Evolutionary conservation across 2,113 vertebrate genomes (phyloP).

Genomic region (Melanostigma gelatinosum): DNA sequence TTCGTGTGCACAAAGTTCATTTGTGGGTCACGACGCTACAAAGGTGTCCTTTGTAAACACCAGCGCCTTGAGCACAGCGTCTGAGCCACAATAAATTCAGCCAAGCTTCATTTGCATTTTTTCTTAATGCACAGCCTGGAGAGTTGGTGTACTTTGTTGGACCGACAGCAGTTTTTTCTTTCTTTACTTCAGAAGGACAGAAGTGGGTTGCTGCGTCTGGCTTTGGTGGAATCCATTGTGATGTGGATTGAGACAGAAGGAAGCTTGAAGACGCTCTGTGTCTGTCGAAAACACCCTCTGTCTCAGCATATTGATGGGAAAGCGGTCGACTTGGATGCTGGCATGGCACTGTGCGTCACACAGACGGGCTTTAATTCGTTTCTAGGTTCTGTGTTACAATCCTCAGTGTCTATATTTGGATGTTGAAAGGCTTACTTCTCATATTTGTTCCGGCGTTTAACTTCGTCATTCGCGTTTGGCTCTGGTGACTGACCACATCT

Average conservation of each 20-base stretch:
- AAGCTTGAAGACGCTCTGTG: constrained; percentile 21
- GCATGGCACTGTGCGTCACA: constrained; percentile 50
- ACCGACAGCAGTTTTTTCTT: constrained; percentile 27
- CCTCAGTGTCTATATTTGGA: constrained; percentile 68
- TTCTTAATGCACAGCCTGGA: constrained; percentile 56
- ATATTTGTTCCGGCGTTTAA: constrained; percentile 74
- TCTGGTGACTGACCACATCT: constrained; percentile 72
- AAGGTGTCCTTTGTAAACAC: constrained; percentile 80
- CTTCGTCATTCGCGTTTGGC: constrained; percentile 69
- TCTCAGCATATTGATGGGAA: constrained; percentile 39
- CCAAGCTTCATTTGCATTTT: constrained; percentile 61
- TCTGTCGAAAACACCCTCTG: constrained; percentile 3
- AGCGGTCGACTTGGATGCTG: constrained; percentile 42
- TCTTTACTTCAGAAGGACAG: constrained; percentile 42
- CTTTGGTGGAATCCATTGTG: constrained; percentile 36
- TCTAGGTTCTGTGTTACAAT: constrained; percentile 59
- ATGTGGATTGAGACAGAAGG: constrained; percentile 31
- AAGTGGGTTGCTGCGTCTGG: constrained; percentile 28
- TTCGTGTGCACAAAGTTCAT: constrained; percentile 71
- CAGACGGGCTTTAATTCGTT: constrained; percentile 74
- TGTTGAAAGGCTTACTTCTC: constrained; percentile 61
- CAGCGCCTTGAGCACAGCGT: constrained; percentile 71
- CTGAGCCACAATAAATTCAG: constrained; percentile 73
- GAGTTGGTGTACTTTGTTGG: constrained; percentile 25
- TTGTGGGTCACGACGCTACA: constrained; percentile 81